phyloP scores from a whole-genome alignment of 2,113 vertebrate genomes.

The Theristicus caerulescens region DNA sequence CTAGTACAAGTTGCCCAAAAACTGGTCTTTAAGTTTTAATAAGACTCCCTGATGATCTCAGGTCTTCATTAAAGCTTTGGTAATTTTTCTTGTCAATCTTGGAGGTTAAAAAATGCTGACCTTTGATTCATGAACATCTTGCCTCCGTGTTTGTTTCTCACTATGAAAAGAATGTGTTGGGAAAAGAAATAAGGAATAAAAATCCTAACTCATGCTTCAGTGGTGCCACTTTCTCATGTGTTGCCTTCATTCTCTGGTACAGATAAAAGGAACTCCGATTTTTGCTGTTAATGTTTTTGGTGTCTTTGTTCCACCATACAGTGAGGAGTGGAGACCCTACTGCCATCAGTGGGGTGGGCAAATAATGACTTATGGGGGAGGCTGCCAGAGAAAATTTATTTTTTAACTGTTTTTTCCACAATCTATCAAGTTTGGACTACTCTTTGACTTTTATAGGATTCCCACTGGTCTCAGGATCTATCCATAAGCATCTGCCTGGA shows the following conservation, averaged over 20 bases:
- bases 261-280: neutral
- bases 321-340: neutral
- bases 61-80: neutral
- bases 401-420: neutral
- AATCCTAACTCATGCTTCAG: neutral
- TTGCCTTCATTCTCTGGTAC: neutral
- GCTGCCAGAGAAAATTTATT: neutral
- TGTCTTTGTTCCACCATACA: neutral
- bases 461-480: neutral
- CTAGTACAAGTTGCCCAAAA: neutral
- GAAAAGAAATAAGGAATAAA: neutral
- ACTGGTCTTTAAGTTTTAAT: neutral
- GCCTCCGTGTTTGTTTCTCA: neutral
- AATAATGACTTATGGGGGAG: neutral
- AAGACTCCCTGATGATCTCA: neutral
- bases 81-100: neutral
- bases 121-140: neutral
- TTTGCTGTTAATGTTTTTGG: neutral
- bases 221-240: neutral
- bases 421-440: neutral
- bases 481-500: neutral
- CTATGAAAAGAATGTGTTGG: neutral
- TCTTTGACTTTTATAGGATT: neutral
- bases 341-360: neutral
- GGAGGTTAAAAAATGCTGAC: neutral